Evolutionary conservation across 2,113 vertebrate species (phyloP).

Genomic region (Odocoileus hemionus): DNA sequence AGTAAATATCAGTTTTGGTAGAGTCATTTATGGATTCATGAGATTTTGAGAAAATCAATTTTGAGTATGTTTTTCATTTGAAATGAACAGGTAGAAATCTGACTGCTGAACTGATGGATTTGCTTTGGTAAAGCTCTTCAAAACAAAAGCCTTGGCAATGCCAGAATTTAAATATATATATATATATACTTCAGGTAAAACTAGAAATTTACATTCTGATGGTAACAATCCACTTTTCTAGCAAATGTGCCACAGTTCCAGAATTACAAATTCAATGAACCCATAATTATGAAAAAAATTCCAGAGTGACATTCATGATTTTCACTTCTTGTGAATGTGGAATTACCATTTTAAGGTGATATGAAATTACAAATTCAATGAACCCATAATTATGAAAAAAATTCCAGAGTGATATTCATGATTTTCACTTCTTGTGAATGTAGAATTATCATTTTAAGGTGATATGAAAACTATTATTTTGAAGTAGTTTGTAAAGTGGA

Average conservation of each 20-base stretch:
- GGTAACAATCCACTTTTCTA: not conserved
- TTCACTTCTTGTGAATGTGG: not conserved
- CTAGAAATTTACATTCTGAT: slow-evolving; percentile 17
- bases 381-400: not conserved
- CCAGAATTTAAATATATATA: slow-evolving; percentile 36
- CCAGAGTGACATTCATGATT: not conserved
- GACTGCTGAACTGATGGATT: slow-evolving; percentile 1
- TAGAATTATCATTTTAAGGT: not conserved
- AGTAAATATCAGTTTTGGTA: not conserved
- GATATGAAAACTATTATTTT: slow-evolving; percentile 11
- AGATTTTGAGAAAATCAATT: slow-evolving; percentile 2
- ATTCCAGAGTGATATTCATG: not conserved
- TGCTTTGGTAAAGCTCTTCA: slow-evolving; percentile 37
- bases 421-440: not conserved
- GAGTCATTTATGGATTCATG: not conserved
- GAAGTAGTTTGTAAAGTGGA: slow-evolving; percentile 29
- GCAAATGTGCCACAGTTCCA: not conserved
- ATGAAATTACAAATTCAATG: slow-evolving; percentile 6
- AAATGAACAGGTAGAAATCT: slow-evolving; percentile 39
- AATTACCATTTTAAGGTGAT: not conserved
- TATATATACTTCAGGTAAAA: not conserved
- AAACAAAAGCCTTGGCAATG: slow-evolving; percentile 45
- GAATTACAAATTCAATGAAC: not conserved
- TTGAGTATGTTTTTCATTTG: not conserved
- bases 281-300: not conserved